These are phyloP conservation scores for Epizoanthus illoricatus DNA, from an alignment of 92 coral and sea anemone species.

Conservation along the genomic window DNA sequence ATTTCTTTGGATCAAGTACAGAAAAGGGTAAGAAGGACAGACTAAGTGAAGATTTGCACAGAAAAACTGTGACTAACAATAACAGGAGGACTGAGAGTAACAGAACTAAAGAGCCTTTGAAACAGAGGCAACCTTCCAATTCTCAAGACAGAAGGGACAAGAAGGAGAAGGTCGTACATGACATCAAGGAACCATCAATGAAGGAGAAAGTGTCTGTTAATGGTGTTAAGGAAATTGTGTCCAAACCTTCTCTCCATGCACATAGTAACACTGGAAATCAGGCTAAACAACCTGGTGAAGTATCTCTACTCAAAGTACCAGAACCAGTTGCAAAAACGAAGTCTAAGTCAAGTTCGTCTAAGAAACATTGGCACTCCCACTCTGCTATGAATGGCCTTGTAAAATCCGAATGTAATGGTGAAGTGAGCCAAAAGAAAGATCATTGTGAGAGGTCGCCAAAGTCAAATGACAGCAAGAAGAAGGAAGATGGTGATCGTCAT, in stretches of 20 bases:
- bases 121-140: constrained; percentile 21
- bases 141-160: background rate
- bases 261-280: background rate
- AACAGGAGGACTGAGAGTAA: background rate
- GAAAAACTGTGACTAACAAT: background rate
- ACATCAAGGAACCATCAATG: background rate
- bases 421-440: background rate
- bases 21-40: background rate
- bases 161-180: constrained; percentile 2
- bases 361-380: constrained; percentile 9
- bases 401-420: constrained; percentile 22
- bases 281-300: constrained; percentile 6
- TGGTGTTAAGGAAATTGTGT: background rate
- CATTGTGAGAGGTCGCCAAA: background rate
- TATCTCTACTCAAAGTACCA: background rate
- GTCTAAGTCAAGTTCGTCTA: background rate
- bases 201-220: background rate
- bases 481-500: constrained; percentile 46
- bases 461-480: constrained; percentile 13
- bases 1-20: constrained; percentile 24
- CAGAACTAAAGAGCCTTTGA: background rate
- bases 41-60: background rate
- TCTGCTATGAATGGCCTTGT: constrained; percentile 19
- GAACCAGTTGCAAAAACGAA: constrained; percentile 11
- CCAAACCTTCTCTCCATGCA: background rate